Conservation (phyloP, 2,113 vertebrate genomes). For the Percina caprodes region DNA sequence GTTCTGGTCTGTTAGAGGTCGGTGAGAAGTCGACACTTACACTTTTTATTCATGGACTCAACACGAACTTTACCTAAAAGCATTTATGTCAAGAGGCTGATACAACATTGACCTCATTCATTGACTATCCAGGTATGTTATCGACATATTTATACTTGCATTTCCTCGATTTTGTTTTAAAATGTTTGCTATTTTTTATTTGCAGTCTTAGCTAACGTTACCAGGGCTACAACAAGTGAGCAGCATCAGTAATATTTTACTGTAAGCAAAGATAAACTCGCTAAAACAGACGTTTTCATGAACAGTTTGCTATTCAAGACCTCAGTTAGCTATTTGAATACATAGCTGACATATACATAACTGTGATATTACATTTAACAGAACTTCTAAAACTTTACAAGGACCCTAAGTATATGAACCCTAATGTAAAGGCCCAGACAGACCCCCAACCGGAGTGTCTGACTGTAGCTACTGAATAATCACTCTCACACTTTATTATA, state of each 20-base stretch:
- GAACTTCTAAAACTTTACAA: neutral
- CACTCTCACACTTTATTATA: neutral
- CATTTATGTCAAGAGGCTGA: constrained; percentile 54
- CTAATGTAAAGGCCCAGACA: neutral
- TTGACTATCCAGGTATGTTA: constrained; percentile 63
- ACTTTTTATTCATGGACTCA: constrained; percentile 76
- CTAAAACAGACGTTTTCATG: neutral
- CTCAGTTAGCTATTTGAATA: neutral
- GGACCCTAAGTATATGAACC: neutral
- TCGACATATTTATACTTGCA: neutral
- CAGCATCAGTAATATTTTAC: neutral
- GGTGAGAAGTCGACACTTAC: constrained; percentile 57
- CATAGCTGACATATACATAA: neutral
- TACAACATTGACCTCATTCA: constrained; percentile 61
- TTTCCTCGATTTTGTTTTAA: neutral
- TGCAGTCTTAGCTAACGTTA: neutral
- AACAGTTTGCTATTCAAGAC: neutral
- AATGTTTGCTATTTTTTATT: neutral
- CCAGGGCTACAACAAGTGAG: constrained; percentile 11
- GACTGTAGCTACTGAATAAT: neutral
- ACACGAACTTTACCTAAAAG: constrained; percentile 53
- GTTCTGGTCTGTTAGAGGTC: constrained; percentile 37
- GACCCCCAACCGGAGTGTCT: neutral
- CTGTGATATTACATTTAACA: neutral
- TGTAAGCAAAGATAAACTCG: neutral